Evolutionary conservation across 2,113 vertebrate species (phyloP), one percentile per base, ranked within the genome.

Genomic region (Puntigrus tetrazona): DNA sequence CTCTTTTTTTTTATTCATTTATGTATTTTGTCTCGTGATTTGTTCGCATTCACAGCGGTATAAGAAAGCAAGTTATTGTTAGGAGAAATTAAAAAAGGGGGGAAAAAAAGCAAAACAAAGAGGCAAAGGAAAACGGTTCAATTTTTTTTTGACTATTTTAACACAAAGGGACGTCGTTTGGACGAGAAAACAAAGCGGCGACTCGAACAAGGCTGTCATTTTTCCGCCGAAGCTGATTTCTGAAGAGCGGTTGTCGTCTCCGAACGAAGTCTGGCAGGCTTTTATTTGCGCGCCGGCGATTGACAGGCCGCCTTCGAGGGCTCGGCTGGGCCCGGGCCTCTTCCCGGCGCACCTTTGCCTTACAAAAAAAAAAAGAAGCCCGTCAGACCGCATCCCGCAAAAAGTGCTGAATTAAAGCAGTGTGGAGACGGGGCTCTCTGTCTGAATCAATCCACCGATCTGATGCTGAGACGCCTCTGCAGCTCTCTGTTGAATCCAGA

Each of bases 321-420:
- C 13, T 75, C 87, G 63, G 47, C 61, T 3, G n/a, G 86, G 38
- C 52, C 57, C 3, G 11, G 36, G 50, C 47, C 29, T 31, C 80
- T 82, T 89, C 85, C 61, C 85, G 80, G 52, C 61, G 82, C 78
- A 88, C 11, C 16, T 89, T 84, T 85, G 16, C 45, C 73, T 65
- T 67, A 0, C 86, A 84, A 86, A 87, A 82, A 81, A n/a, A n/a
- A n/a, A n/a, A n/a, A n/a, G n/a, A n/a, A 89, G 83, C 83, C 57
- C 90, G 86, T 89, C 84, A 92, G 22, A 14, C 88, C 85, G 85
- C 6, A 50, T 8, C 63, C 50, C 72, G 88, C 90, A 89, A 88
- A 86, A 79, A 3, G 29, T 78, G 61, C 77, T 83, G 3, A 91
- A 91, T 92, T 90, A 89, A 67, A 88, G 11, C 89, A 43, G 61